Evolutionary conservation across 2,888 invertebrate genomes (phyloP), one percentile per base, ranked within the genome.

Genomic region (Saturnia pavonia): DNA sequence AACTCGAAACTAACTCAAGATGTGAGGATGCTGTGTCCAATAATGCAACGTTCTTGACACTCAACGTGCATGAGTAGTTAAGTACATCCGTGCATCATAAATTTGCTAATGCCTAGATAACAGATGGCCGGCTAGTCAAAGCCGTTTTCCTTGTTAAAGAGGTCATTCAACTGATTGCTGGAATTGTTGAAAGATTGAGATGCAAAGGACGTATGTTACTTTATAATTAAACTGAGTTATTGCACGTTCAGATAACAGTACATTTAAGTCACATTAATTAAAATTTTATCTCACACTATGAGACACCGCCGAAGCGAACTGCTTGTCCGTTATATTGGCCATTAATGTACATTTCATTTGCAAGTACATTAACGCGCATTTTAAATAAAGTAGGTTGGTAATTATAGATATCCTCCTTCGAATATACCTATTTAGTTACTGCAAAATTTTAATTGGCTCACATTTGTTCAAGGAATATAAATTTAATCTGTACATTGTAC

Each of bases 71-170:
- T 34, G 34, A 34, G 34, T 34, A 34, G n/a, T n/a, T 6, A 6
- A 34, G 34, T 34, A 34, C 80, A 81, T 81, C 81, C 85, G 81
- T 82, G 87, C 83, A 80, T 85, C 85, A 84, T 87, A 85, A 85
- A 88, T 88, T 86, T 77, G 84, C 83, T 88, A 87, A 88, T 90
- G 78, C 80, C 81, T 84, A 88, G 86, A 88, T 88, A 88, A 87
- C 86, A 81, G 82, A 82, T 86, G 85, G 82, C 74, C 76, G 75
- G 82, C 80, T 77, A 76, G 83, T 80, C 82, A 76, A 75, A 82
- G 80, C 79, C 84, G 82, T 84, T 85, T 85, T 82, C 82, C 84
- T 85, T 82, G 82, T 85, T 84, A 80, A 73, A 73, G 72, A 74
- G 91, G 87, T 88, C 89, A 78, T 89, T 90, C 85, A 90, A 87